Evolutionary conservation across 2,888 invertebrate genomes (phyloP), one percentile per base, ranked within the genome.

Genomic region (Eutolmus rufibarbis): DNA sequence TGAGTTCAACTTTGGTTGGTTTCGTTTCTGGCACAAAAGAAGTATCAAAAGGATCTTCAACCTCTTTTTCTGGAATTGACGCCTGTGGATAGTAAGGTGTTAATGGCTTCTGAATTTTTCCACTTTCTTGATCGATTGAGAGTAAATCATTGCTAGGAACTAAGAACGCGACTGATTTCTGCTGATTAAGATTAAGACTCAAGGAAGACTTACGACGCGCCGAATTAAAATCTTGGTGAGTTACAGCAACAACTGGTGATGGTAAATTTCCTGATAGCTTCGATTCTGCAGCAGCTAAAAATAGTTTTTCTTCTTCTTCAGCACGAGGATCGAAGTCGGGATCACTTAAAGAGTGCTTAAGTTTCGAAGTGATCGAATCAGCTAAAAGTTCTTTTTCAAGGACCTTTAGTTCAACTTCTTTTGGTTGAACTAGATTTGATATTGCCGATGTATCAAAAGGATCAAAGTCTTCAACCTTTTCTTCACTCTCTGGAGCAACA

Each of bases 361-460:
- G 92, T 28, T 92, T 91, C 46, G 92, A 91, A 7, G 16, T 5
- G n/a, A 19, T 91, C n/a, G 66, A 12, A 74, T 94, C 93, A 16
- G 94, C 94, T 1, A 97, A 94, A 14, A 97, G 92, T 91, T 97
- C 97, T 90, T 95, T 94, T 92, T 97, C 97, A 74, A 97, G 92
- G 90, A 96, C 94, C 91, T 96, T 96, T 2, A 97, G 91, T 92
- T 97, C 97, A 7, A 96, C 95, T 92, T 95, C 95, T 57, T 97
- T 97, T 0, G 97, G 96, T 86, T 95, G 95, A 76, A 95, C 94
- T 51, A 96, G 94, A 86, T 94, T 94, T 90, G 95, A 95, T 2
- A 97, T 95, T 46, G 95, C 94, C 0, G 97, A 97, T 0, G 97
- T 97, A 91, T 97, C 97, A 90, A 98, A 97, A 0, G 97, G 97